Percentiles rank a stretch among this genome's conserved stretches.
These are phyloP conservation scores for Ibycter americanus DNA, from an alignment of 2,797 vertebrate species.

Conservation along the genomic window DNA sequence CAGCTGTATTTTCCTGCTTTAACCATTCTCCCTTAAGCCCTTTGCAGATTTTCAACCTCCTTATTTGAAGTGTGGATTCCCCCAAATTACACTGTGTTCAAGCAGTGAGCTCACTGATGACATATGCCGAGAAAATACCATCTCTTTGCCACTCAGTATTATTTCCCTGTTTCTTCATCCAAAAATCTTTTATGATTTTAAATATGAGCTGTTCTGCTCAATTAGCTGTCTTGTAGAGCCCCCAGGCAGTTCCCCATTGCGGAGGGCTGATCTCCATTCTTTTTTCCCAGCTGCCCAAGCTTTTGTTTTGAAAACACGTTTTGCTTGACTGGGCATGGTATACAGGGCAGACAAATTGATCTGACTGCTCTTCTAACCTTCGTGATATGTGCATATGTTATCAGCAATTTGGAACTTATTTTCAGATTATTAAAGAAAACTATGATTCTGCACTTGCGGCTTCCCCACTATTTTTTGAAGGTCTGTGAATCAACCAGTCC, in stretches of 20 bases:
- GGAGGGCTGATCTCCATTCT: neutral
- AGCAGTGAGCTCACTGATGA: neutral
- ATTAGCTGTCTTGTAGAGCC: neutral
- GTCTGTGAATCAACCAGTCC: neutral
- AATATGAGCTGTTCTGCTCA: slow-evolving; percentile 6
- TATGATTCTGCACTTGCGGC: neutral
- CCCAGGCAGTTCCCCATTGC: neutral
- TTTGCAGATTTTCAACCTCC: neutral
- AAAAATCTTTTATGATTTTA: neutral
- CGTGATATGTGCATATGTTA: neutral
- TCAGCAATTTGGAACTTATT: neutral
- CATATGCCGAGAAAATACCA: neutral
- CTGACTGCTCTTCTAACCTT: neutral
- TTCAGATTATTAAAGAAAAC: neutral
- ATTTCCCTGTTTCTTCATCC: neutral
- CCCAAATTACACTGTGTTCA: neutral
- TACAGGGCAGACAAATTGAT: neutral
- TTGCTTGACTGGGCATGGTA: neutral
- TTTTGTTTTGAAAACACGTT: slow-evolving; percentile 10
- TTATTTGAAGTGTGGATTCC: neutral
- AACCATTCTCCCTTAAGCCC: neutral
- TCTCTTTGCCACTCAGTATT: neutral
- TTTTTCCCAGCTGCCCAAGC: neutral
- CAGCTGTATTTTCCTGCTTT: neutral
- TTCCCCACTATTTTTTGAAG: neutral